Conservation (phyloP, 2,888 invertebrate genomes). For the Galerucella pusilla region DNA sequence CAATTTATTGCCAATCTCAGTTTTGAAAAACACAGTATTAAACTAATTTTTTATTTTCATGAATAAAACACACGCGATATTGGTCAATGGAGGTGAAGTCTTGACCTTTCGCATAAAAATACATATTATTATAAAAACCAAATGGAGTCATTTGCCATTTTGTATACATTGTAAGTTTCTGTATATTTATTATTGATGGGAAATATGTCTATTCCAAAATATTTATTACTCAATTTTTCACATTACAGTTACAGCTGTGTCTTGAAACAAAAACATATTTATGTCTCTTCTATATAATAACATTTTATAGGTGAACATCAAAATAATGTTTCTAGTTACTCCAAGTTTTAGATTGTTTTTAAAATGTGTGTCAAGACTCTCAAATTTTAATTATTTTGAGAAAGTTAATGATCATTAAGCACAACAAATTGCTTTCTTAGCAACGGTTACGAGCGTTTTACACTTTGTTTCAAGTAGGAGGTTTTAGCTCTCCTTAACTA, state of each 20-base stretch:
- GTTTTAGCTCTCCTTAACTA: background rate
- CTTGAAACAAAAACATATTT: background rate
- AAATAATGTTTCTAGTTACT: background rate
- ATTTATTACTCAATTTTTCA: no score
- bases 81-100: no score
- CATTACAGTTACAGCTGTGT: background rate
- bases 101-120: no score
- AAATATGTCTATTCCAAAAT: no score
- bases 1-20: no score
- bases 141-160: no score
- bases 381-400: constrained; percentile 6
- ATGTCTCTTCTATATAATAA: background rate
- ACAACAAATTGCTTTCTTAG: constrained; percentile 8
- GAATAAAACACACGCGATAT: no score
- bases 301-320: background rate
- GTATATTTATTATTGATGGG: no score
- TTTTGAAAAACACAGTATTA: no score
- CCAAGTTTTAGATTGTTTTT: constrained; percentile 1
- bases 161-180: no score
- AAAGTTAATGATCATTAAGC: constrained; percentile 4
- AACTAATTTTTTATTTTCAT: no score
- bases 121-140: no score
- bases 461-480: background rate
- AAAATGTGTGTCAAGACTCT: constrained; percentile 4
- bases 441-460: background rate